Evolutionary conservation across 2,797 vertebrate genomes (phyloP), one percentile per base, ranked within the genome.

Genomic region (Antrozous pallidus): DNA sequence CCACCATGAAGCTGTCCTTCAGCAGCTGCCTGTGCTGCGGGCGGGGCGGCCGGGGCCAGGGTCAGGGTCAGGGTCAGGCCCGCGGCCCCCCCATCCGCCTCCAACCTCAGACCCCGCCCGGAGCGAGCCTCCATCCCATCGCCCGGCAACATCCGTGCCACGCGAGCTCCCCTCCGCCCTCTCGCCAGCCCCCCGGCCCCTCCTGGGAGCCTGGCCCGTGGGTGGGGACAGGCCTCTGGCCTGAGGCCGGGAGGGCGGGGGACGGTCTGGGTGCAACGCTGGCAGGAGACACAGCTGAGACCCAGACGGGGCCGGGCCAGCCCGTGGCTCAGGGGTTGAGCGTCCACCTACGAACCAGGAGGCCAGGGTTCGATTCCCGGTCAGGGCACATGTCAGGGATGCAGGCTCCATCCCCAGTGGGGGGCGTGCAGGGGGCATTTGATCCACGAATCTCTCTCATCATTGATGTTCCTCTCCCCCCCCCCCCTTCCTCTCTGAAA

Each of bases 1-100:
- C 99, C 97, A 99, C 99, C 99, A 99, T 99, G 98, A 99, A 99
- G 95, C 99, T 98, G 98, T 99, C 99, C 97, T 99, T 99, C 95
- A 99, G 98, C 93, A 99, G 98, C 98, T 99, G 99, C 75, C 99
- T 99, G 97, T 99, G 98, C 99, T 99, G 97, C 2, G 4, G 31
- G 88, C 28, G 28, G 5, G 49, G 36, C 42, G 5, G 49, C 47
- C 78, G 9, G 5, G 38, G 31, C 16, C 26, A 0, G 1, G 26
- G 71, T 96, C 8, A 94, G 69, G 38, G 58, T 47, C 1, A 40
- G 0, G 12, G 47, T 45, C 17, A n/a, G n/a, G n/a, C n/a, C n/a
- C n/a, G n/a, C n/a, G n/a, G 42, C 42, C 7, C 24, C 24, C 13
- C 13, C 28, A 13, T 45, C 20, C 3, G 8, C 14, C 49, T 61